These are phyloP conservation scores for Seladonia tumulorum DNA, from an alignment of 2,888 invertebrate species.

Conservation along the genomic window DNA sequence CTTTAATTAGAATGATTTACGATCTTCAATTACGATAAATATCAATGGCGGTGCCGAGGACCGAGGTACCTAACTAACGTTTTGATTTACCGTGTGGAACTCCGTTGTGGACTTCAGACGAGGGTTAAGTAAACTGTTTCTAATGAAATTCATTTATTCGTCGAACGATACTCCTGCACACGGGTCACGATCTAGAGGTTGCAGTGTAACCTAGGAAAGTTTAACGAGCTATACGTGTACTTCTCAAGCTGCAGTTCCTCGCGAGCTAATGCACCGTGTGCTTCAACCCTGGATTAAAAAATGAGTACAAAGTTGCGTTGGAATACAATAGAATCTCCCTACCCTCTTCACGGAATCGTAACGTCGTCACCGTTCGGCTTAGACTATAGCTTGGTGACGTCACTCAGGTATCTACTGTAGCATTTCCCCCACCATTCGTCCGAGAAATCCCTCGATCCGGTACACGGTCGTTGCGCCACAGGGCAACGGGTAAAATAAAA, in stretches of 20 bases:
- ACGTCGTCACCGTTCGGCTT: neutral
- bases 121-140: neutral
- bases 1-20: conserved; percentile 54
- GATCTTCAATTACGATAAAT: conserved; percentile 53
- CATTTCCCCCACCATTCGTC: neutral
- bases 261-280: too few relatives aligned
- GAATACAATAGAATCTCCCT: too few relatives aligned
- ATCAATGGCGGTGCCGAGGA: conserved; percentile 46
- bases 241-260: neutral
- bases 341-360: neutral
- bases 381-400: neutral
- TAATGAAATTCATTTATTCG: neutral
- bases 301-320: too few relatives aligned
- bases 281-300: too few relatives aligned
- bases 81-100: conserved; percentile 41
- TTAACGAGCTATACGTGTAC: neutral
- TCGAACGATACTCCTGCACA: neutral
- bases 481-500: conserved; percentile 25
- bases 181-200: neutral
- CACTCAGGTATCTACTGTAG: neutral
- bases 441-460: neutral
- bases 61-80: conserved; percentile 11
- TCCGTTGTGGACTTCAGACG: neutral
- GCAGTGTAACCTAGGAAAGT: neutral
- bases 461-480: neutral